Evolutionary conservation across 2,888 invertebrate genomes (phyloP).

Genomic region (Agrypnus murinus): DNA sequence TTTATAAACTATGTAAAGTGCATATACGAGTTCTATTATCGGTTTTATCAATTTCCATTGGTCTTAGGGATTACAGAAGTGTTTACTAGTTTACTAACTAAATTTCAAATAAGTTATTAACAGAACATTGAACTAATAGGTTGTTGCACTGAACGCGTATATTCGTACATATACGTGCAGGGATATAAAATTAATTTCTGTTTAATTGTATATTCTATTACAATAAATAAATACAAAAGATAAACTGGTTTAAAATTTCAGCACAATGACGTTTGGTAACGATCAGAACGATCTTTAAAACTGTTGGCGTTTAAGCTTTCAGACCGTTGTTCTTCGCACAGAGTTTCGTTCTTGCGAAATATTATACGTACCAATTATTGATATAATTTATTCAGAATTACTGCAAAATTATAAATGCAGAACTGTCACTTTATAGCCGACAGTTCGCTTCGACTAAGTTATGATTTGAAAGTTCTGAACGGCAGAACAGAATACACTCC

Average conservation of each 20-base stretch:
- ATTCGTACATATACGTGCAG: slow-evolving; percentile 30
- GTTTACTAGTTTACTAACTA: slow-evolving; percentile 67
- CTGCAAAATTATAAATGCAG: slow-evolving; percentile 56
- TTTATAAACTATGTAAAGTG: slow-evolving; percentile 2
- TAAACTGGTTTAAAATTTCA: neutral
- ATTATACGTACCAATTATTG: slow-evolving; percentile 53
- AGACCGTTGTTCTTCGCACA: neutral
- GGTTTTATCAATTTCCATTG: slow-evolving; percentile 59
- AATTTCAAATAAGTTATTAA: slow-evolving; percentile 70
- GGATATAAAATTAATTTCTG: slow-evolving; percentile 10
- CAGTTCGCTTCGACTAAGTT: slow-evolving; percentile 55
- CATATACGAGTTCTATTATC: slow-evolving; percentile 55
- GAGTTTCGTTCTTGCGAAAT: slow-evolving; percentile 33
- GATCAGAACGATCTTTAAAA: neutral
- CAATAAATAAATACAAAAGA: too few relatives aligned
- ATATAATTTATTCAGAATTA: slow-evolving; percentile 57
- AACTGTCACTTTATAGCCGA: slow-evolving; percentile 56
- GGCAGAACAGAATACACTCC: slow-evolving; percentile 49
- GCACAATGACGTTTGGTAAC: too few relatives aligned
- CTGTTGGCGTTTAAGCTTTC: neutral
- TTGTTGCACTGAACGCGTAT: slow-evolving; percentile 24
- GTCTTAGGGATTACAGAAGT: slow-evolving; percentile 38
- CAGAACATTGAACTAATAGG: slow-evolving; percentile 69
- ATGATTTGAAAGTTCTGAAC: slow-evolving; percentile 55
- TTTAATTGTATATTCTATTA: slow-evolving; percentile 2